Evolutionary conservation across 2,113 vertebrate species (phyloP).

Genomic region (Cercopithecus mona): DNA sequence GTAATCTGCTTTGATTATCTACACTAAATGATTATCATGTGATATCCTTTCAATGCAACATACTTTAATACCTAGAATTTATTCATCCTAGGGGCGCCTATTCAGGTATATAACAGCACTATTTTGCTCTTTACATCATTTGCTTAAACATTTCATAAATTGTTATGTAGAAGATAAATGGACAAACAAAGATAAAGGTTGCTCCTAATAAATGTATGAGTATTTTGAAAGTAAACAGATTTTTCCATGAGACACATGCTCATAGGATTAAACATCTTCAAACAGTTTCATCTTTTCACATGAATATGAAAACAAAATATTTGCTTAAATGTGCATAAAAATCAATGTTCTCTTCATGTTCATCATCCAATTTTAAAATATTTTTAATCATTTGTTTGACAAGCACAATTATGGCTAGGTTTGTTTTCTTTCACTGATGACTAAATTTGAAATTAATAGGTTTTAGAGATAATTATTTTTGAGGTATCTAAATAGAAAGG

Average conservation of each 20-base stretch:
- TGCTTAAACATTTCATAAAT: too few relatives aligned
- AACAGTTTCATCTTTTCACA: constrained; percentile 19
- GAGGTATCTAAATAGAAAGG: neutral
- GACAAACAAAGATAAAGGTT: neutral
- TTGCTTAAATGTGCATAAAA: constrained; percentile 44
- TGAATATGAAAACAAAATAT: neutral
- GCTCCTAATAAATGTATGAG: neutral
- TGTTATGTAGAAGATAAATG: neutral
- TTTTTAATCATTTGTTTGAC: neutral
- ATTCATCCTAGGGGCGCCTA: too few relatives aligned
- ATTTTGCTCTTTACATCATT: too few relatives aligned
- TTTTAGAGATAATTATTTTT: constrained; percentile 36
- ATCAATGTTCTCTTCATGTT: neutral
- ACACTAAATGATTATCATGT: too few relatives aligned
- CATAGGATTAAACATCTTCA: neutral
- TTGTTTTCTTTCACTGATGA: constrained; percentile 31
- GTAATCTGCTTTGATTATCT: too few relatives aligned
- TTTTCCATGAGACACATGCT: neutral
- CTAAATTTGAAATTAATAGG: constrained; percentile 26
- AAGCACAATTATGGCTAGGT: neutral
- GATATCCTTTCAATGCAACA: too few relatives aligned
- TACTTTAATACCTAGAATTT: too few relatives aligned
- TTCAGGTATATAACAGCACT: too few relatives aligned
- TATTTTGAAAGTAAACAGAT: neutral
- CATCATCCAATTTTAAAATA: constrained; percentile 2